Conservation (phyloP, 2,113 vertebrate genomes). For the Leuciscus idus region DNA sequence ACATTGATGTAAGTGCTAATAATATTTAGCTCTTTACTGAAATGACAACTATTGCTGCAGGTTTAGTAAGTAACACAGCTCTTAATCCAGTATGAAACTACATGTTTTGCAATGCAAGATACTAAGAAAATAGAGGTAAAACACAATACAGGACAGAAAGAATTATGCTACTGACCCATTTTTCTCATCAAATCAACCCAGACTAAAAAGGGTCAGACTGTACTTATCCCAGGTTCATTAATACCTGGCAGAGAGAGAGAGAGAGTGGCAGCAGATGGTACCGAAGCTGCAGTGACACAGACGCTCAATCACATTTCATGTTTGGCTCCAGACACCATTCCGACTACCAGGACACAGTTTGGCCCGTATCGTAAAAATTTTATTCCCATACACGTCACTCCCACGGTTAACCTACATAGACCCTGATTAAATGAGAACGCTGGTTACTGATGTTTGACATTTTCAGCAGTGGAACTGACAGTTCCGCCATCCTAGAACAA, state of each 20-base stretch:
- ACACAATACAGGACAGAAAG: constrained; percentile 1
- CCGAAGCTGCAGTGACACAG: constrained; percentile 35
- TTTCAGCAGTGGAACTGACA: neutral
- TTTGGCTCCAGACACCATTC: constrained; percentile 41
- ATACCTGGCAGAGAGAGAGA: constrained; percentile 28
- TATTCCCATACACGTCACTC: neutral
- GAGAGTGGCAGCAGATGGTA: constrained; percentile 46
- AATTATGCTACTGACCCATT: constrained; percentile 37
- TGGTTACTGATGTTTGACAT: neutral
- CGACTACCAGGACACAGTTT: constrained; percentile 25
- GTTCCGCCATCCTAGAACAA: neutral
- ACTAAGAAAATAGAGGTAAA: neutral
- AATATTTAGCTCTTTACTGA: neutral
- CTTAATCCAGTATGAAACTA: constrained; percentile 14
- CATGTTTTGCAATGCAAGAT: constrained; percentile 12
- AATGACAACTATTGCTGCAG: neutral
- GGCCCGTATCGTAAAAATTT: neutral
- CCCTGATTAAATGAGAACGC: neutral
- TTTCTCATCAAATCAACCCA: constrained; percentile 35
- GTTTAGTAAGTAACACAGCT: neutral
- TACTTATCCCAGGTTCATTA: constrained; percentile 45
- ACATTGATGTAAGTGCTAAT: neutral
- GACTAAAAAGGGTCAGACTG: constrained; percentile 52
- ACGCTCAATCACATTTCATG: constrained; percentile 34
- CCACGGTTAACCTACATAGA: neutral